Conservation (phyloP, 2,888 invertebrate genomes). For the Liodrosophila aerea region DNA sequence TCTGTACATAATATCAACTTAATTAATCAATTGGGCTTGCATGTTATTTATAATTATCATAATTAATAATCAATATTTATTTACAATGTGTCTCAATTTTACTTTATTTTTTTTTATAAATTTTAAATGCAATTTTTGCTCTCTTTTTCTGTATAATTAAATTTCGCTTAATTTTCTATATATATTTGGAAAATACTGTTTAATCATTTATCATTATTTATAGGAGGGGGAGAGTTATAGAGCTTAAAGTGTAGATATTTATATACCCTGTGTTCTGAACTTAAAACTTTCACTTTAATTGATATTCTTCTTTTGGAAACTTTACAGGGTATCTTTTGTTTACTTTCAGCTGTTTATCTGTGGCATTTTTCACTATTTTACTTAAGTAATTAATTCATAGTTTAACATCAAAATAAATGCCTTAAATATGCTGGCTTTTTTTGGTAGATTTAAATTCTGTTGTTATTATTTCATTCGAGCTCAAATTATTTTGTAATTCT, state of each 20-base stretch:
- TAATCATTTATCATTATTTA: conserved; percentile 28
- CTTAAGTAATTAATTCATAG: conserved; percentile 13
- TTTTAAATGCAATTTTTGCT: conserved; percentile 10
- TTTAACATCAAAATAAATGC: conserved; percentile 58
- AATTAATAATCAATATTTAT: conserved; percentile 9
- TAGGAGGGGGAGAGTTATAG: not conserved
- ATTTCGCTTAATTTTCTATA: conserved; percentile 12
- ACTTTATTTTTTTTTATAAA: conserved; percentile 21
- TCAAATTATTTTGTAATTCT: conserved; percentile 3
- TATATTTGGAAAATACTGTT: conserved; percentile 31
- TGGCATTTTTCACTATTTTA: not conserved
- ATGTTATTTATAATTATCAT: conserved; percentile 16
- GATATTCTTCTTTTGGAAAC: not conserved
- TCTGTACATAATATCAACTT: conserved; percentile 41
- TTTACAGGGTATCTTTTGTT: conserved; percentile 14
- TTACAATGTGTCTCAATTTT: conserved; percentile 20
- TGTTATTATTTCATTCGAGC: conserved; percentile 11
- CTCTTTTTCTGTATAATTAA: conserved; percentile 6
- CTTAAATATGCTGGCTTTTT: conserved; percentile 40
- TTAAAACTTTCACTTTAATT: no score
- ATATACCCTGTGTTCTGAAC: conserved; percentile 1
- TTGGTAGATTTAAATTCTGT: conserved; percentile 35
- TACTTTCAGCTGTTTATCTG: not conserved
- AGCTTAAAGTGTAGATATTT: not conserved
- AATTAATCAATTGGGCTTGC: conserved; percentile 16